A percentile compares a stretch with the other conserved stretches of the same genome.
phyloP scores from a whole-genome alignment of 2,888 invertebrate species.

The Tetranychus truncatus region DNA sequence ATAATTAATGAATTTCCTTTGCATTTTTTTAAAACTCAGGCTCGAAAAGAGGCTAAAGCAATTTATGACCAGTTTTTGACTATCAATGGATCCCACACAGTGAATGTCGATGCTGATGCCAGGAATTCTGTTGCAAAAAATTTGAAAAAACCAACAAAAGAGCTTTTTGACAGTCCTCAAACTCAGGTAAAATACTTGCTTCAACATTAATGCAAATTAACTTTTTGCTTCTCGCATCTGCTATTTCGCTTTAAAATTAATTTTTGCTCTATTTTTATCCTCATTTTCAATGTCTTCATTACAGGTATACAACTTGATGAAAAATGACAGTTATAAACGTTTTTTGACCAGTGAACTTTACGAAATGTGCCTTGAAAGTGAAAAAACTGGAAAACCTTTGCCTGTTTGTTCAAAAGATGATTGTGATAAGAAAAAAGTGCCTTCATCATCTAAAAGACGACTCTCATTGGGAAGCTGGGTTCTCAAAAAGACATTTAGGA shows the following conservation, averaged over 20 bases:
- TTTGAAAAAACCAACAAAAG: slow-evolving; percentile 5
- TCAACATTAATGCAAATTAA: neutral
- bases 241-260: no score
- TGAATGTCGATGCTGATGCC: slow-evolving; percentile 2
- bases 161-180: slow-evolving; percentile 7
- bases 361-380: slow-evolving; percentile 9
- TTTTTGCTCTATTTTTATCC: no score
- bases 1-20: neutral
- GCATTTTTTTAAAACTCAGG: neutral
- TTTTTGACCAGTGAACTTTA: neutral
- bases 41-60: slow-evolving; percentile 6
- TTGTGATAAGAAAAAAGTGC: neutral
- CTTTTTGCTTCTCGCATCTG: neutral
- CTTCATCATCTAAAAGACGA: slow-evolving; percentile 11
- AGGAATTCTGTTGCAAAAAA: neutral
- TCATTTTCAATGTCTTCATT: no score
- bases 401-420: slow-evolving; percentile 7
- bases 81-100: slow-evolving; percentile 2
- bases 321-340: slow-evolving; percentile 12
- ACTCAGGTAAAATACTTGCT: slow-evolving; percentile 8
- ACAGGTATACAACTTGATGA: slow-evolving; percentile 5
- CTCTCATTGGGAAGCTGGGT: neutral
- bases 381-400: slow-evolving; percentile 7
- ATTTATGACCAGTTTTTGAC: neutral
- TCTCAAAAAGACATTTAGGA: neutral